Percentiles rank a stretch among this genome's conserved stretches.
phyloP scores from a whole-genome alignment of 2,113 vertebrate species.

The Hippocampus guttulatus region DNA sequence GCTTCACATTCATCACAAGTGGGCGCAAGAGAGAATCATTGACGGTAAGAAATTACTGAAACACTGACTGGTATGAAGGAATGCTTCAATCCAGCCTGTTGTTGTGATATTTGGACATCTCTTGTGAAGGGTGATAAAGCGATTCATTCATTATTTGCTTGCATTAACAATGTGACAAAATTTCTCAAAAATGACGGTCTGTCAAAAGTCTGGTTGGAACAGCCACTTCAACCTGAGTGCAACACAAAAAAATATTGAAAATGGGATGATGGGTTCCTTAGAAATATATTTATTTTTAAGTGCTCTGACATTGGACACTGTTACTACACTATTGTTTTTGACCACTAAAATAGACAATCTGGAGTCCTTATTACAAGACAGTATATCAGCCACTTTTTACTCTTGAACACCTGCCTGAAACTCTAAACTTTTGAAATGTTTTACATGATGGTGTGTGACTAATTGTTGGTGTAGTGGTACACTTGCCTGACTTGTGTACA shows the following conservation, averaged over 20 bases:
- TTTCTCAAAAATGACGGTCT: too few species aligned
- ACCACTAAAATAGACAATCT: neutral
- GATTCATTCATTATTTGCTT: conserved; percentile 7
- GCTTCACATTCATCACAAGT: conserved; percentile 78
- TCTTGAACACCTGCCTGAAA: neutral
- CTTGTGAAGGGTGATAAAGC: conserved; percentile 17
- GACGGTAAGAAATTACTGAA: conserved; percentile 60
- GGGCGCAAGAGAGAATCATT: conserved; percentile 77
- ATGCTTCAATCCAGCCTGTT: neutral
- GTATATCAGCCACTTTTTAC: neutral
- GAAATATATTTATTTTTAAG: too few species aligned
- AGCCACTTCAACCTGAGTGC: too few species aligned
- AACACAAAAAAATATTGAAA: too few species aligned
- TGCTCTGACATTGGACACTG: too few species aligned
- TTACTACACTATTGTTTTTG: neutral
- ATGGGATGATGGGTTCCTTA: too few species aligned
- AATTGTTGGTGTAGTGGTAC: too few species aligned
- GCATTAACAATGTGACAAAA: neutral
- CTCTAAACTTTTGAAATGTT: neutral
- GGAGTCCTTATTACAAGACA: neutral
- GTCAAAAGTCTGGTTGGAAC: too few species aligned
- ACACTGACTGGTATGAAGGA: neutral
- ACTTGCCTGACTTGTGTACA: too few species aligned
- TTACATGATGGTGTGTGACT: too few species aligned
- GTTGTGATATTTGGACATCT: neutral